Evolutionary conservation across 2,113 vertebrate species (phyloP), one percentile per base, ranked within the genome.

Genomic region (Thomomys bottae): DNA sequence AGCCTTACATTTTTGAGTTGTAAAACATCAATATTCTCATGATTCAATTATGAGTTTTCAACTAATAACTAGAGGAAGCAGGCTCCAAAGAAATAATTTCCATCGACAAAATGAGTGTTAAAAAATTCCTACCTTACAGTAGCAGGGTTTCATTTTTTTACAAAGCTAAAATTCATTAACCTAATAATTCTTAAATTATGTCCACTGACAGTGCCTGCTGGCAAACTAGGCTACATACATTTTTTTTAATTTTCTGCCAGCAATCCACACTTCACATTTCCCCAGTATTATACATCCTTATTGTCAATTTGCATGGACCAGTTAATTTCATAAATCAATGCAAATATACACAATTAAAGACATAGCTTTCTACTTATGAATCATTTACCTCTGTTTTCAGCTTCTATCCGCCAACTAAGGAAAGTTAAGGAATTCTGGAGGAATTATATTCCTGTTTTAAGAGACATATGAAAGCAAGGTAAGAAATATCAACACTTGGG

Each of bases 281-380:
- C 14, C 49, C 49, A 45, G 15, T 72, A 32, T 67, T 23, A 40
- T 24, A 28, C 61, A 40, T 70, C 7, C 36, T 6, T 71, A 70
- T 66, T 88, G 77, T 84, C 3, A 81, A 36, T 57, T 79, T 54
- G 18, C 91, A 30, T 14, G 6, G 88, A n/a, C 75, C 23, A 45
- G 80, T 30, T 68, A n/a, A 83, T 64, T 89, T 78, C 34, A 87
- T 79, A 63, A 87, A 72, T 92, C 68, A 68, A 81, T 45, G 34
- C 1, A 87, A 89, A 36, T 63, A 57, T 30, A 23, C 32, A 38
- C 68, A 90, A 34, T 85, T 38, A 63, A 88, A 2, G 14, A 57
- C 86, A 38, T 38, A n/a, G 59, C 40, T 67, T n/a, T 30, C 85
- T 40, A 61, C 15, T 8, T 71, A 28, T 2, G 45, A 49, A 49